Evolutionary conservation across 2,797 vertebrate genomes (phyloP).

Genomic region (Pogoniulus pusillus): DNA sequence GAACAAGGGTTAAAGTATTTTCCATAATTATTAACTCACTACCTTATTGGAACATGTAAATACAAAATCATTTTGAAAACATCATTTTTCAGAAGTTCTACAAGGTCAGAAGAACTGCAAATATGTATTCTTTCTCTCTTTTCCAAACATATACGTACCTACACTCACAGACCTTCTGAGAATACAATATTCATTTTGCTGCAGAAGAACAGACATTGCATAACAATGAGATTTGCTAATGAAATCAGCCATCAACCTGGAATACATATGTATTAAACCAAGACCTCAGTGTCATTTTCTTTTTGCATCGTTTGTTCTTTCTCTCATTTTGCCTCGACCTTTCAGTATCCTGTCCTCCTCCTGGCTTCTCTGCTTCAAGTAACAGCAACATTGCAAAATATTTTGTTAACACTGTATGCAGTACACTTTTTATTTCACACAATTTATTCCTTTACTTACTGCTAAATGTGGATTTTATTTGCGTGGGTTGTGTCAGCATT

Average conservation of each 20-base stretch:
- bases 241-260: slow-evolving; percentile 99
- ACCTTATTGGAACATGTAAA: slow-evolving; percentile 18
- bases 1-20: background rate
- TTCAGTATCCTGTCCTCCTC: slow-evolving; percentile 69
- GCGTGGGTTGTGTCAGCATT: slow-evolving; percentile 59
- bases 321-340: slow-evolving; percentile 76
- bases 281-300: slow-evolving; percentile 88
- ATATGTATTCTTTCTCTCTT: slow-evolving; percentile 61
- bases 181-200: slow-evolving; percentile 99
- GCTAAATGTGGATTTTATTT: slow-evolving; percentile 61
- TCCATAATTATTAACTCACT: background rate
- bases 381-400: slow-evolving; percentile 60
- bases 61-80: background rate
- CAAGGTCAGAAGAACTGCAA: slow-evolving; percentile 50
- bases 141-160: slow-evolving; percentile 62
- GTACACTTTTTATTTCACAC: slow-evolving; percentile 36
- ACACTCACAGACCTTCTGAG: slow-evolving; percentile 78
- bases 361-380: slow-evolving; percentile 66
- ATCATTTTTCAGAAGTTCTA: slow-evolving; percentile 40
- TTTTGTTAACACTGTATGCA: slow-evolving; percentile 18
- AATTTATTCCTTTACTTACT: slow-evolving; percentile 48
- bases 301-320: slow-evolving; percentile 87
- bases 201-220: slow-evolving; percentile 99
- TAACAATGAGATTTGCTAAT: slow-evolving; percentile 99
- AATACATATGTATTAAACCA: slow-evolving; percentile 98